phyloP scores from a whole-genome alignment of 1,140 invertebrate genomes.

The Papilio glaucus region DNA sequence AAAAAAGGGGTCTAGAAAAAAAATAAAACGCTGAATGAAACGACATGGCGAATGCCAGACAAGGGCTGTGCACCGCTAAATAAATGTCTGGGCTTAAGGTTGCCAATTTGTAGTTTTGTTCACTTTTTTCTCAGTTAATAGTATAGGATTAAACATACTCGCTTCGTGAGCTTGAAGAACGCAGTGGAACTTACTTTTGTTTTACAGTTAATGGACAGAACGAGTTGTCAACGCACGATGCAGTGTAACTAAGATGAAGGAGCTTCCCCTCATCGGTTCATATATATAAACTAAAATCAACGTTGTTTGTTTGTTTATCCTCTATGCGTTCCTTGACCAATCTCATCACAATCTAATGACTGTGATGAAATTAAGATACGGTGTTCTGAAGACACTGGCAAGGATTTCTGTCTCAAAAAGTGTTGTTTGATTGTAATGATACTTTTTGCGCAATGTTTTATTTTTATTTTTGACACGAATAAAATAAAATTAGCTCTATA shows the following conservation, averaged over 20 bases:
- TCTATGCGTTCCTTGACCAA: no score
- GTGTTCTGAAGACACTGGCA: no score
- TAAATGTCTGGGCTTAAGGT: neutral
- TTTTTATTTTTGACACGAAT: no score
- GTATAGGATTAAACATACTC: neutral
- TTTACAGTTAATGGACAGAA: neutral
- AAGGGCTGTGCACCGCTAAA: conserved; percentile 10
- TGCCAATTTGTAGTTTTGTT: conserved; percentile 11
- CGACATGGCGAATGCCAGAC: conserved; percentile 13
- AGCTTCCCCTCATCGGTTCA: no score
- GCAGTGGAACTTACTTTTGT: neutral
- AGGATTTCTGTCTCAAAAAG: no score
- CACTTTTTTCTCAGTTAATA: neutral
- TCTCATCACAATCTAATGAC: no score
- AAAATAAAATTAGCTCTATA: no score
- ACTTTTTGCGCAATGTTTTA: no score
- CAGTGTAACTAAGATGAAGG: neutral
- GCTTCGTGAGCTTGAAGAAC: neutral
- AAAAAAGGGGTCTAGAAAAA: conserved; percentile 41
- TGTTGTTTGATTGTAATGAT: no score
- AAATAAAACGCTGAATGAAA: conserved; percentile 24
- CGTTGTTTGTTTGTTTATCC: no score
- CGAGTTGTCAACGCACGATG: neutral
- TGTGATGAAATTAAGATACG: no score
- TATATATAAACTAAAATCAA: no score